Base-by-base conservation (phyloP, 1,140 invertebrate species). In the Aradophagus sp. region DNA sequence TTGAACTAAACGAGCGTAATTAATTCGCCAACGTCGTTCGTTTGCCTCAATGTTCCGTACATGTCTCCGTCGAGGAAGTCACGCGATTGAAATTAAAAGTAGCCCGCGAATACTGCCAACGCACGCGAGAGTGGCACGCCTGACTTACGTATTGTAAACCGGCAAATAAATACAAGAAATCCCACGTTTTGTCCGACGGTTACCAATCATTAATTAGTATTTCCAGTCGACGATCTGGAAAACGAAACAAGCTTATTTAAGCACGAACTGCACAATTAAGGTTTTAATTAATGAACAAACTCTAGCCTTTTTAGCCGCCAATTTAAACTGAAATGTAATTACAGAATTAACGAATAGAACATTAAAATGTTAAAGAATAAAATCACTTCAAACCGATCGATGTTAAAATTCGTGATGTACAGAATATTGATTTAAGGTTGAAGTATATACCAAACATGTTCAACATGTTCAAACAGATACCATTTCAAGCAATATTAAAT, bases 81-180 rank as follows among this genome's bases (percentile, higher is more conserved):
- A 73, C 70, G 70, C 63, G 56, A 73, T 50, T 63, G 58, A 73
- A 73, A 73, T 67, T 62, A 73, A 73, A 73, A 73, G 70, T 63
- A 61, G 29, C 29, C 10, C 31, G 69, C 62, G 50, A 59, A 35
- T 29, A 19, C 48, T 41, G 48, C 20, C 23, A 66, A 63, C 42
- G 70, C 70, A 67, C 62, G 52, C 62, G 58, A 67, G 34, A n/a
- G n/a, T 62, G 11, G n/a, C 65, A 23, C 14, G 16, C 16, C 32
- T 8, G 23, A 12, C 29, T 34, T 13, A 35, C 17, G 59, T 42
- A 52, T 38, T 45, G 48, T 39, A 26, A 52, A 29, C 19, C 36
- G 36, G 23, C 38, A 14, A 41, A 36, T 32, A 29, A 63, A 63
- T 35, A 53, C 17, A 41, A 56, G 36, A 52, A 63, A 56, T 67